These are phyloP conservation scores for Tipula vernalis DNA, from an alignment of 2,888 invertebrate species.

Conservation along the genomic window DNA sequence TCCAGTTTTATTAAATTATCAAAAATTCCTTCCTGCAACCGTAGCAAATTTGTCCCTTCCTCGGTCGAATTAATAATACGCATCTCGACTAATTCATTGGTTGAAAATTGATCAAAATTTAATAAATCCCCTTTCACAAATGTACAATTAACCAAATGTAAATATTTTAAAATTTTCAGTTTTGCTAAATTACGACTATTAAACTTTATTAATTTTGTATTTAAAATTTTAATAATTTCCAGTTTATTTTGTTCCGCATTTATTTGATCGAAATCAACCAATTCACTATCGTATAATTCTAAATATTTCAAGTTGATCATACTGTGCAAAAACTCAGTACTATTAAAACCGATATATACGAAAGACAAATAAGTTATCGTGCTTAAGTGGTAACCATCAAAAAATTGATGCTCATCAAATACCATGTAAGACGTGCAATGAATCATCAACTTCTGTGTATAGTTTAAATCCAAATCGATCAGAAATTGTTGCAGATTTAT, in stretches of 20 bases:
- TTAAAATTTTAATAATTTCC: not conserved
- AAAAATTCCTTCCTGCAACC: not conserved
- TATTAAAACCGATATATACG: not conserved
- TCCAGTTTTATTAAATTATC: not conserved
- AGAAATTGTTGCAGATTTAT: not conserved
- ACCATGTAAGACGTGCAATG: not conserved
- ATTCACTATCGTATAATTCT: not conserved
- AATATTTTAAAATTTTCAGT: not conserved
- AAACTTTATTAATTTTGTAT: not conserved
- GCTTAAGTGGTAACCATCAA: not conserved
- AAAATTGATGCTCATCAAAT: not conserved
- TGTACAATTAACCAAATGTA: not conserved
- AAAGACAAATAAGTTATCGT: not conserved
- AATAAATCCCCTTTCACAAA: not conserved
- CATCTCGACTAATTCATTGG: not conserved
- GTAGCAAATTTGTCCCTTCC: not conserved
- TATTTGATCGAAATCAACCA: not conserved
- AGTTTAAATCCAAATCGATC: not conserved
- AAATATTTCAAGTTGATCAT: not conserved
- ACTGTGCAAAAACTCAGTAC: not conserved
- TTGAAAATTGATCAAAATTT: not conserved
- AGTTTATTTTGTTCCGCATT: not conserved
- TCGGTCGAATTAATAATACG: not conserved
- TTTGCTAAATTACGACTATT: not conserved
- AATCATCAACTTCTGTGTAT: not conserved